These are phyloP conservation scores for Gracilinanus agilis DNA, from an alignment of 2,113 vertebrate genomes.

Conservation along the genomic window DNA sequence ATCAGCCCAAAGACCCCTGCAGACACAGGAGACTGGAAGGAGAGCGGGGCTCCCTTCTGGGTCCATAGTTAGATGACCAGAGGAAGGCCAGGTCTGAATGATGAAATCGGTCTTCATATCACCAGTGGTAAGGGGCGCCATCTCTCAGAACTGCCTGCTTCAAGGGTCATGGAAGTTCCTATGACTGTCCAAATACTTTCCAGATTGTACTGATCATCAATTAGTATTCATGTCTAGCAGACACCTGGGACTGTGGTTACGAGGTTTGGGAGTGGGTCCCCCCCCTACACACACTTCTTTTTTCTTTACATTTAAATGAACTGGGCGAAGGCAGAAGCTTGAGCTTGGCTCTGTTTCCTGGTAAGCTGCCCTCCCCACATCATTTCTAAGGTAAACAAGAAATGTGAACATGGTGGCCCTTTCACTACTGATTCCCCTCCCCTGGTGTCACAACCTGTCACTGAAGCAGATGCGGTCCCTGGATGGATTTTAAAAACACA, in stretches of 20 bases:
- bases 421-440: neutral
- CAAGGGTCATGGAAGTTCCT: constrained; percentile 19
- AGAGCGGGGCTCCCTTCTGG: constrained; percentile 28
- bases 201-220: constrained; percentile 22
- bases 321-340: constrained; percentile 43
- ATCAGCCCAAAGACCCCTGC: constrained; percentile 31
- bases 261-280: constrained; percentile 33
- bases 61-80: neutral
- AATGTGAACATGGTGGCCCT: constrained; percentile 71
- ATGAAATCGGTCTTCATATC: constrained; percentile 29
- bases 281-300: constrained; percentile 40
- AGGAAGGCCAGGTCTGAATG: neutral
- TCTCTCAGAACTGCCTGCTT: neutral
- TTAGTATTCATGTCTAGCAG: constrained; percentile 63
- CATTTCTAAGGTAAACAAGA: constrained; percentile 75
- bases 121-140: constrained; percentile 57
- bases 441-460: neutral
- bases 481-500: constrained; percentile 45
- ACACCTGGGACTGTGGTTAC: neutral
- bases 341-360: constrained; percentile 13
- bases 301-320: constrained; percentile 62
- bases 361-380: neutral
- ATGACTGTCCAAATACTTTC: constrained; percentile 37
- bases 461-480: constrained; percentile 3
- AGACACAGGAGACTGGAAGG: constrained; percentile 19